phyloP scores from a whole-genome alignment of 30 jellyfish, hydroid and myxozoan species.

The Aurelia sp. region DNA sequence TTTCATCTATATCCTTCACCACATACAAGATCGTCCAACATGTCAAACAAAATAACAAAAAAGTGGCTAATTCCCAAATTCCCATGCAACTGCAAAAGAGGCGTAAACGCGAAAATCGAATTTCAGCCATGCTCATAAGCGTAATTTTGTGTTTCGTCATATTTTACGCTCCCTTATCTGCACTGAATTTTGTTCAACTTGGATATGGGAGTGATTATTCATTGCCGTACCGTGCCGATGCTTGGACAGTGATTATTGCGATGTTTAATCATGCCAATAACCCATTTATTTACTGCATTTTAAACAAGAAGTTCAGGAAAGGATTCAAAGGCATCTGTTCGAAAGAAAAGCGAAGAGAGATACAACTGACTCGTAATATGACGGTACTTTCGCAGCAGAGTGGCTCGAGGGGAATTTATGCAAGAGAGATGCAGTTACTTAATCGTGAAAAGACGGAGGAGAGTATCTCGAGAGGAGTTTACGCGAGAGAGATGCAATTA shows the following conservation, averaged over 20 bases:
- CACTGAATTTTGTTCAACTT: constrained; percentile 37
- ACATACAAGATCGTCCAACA: constrained; percentile 31
- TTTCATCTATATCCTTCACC: constrained; percentile 40
- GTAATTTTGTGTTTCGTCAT: constrained; percentile 37
- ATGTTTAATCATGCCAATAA: constrained; percentile 74
- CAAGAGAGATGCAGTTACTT: no score
- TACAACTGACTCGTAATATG: background rate
- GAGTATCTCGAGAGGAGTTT: no score
- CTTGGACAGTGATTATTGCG: constrained; percentile 57
- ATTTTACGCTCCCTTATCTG: constrained; percentile 54
- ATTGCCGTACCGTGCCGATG: constrained; percentile 53
- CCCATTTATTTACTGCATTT: constrained; percentile 58
- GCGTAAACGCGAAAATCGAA: constrained; percentile 36
- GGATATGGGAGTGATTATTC: constrained; percentile 37
- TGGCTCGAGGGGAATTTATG: no score
- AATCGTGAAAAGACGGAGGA: no score
- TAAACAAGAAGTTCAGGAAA: constrained; percentile 58
- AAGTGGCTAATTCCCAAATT: constrained; percentile 32
- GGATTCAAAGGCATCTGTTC: constrained; percentile 45
- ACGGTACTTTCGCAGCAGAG: background rate
- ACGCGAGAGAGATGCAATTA: no score
- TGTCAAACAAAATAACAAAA: constrained; percentile 21
- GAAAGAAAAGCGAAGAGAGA: constrained; percentile 17
- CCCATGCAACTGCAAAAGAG: constrained; percentile 5
- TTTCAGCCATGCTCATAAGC: constrained; percentile 53